Base-by-base conservation (phyloP, 2,113 vertebrate species). In the Protobothrops flavoviridis region DNA sequence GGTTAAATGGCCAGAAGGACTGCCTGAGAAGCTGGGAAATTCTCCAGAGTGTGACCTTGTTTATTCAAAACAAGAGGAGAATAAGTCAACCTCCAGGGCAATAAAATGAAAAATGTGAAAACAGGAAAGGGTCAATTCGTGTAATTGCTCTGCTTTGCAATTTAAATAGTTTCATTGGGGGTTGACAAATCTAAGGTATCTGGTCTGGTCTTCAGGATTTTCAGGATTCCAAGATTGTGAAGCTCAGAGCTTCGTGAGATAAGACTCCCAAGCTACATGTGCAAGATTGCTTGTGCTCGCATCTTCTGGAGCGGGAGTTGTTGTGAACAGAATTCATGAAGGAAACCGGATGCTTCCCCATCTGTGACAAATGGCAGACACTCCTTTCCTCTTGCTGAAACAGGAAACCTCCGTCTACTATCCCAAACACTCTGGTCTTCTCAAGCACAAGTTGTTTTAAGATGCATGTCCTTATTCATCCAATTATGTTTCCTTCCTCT, bases 121-220 rank as follows among this genome's bases (percentile, higher is more conserved):
- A 94, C 94, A 96, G 96, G 95, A 97, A 96, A 94, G 96, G 95
- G 95, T 94, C 96, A 95, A 95, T 97, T 96, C 94, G 94, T 96
- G 96, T 96, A 95, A 92, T 87, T 94, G 74, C 50, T 90, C 81
- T 90, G 94, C 93, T 86, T 33, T 57, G 52, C 86, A 56, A 56
- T 87, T 91, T 93, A 93, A 89, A 89, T 89, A 87, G 92, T 74
- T 59, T 91, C 91, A 45, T 48, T 4, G 0, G n/a, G 48, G 90
- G 43, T 5, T 87, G 91, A 86, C 85, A 86, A 88, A 55, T 0
- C 85, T 87, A 50, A 90, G 0, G 91, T 91, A 3, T 9, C 92
- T 45, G 57, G 10, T 88, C 39, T 23, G 23, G 23, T 81, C 9
- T 86, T 43, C 74, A 45, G 24, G 11, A 1, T 26, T 55, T 64